A percentile compares a stretch with the other conserved stretches of the same genome.
phyloP scores from a whole-genome alignment of 2,888 invertebrate genomes.

The Scaptomyza caliginosa region DNA sequence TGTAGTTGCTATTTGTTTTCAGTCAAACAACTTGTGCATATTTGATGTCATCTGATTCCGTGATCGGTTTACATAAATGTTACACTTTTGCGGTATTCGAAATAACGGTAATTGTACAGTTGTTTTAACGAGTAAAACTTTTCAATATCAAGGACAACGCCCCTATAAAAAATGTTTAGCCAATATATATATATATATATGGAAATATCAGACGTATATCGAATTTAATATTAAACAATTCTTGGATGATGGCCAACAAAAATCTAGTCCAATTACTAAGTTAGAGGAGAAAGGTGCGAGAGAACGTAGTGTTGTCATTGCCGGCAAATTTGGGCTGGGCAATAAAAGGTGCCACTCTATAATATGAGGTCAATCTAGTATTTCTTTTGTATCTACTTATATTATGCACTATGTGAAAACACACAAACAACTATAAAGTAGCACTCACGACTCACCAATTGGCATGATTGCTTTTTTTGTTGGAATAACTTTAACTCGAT shows the following conservation, averaged over 20 bases:
- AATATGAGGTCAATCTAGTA: slow-evolving; percentile 25
- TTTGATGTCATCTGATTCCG: background rate
- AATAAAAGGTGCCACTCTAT: slow-evolving; percentile 1
- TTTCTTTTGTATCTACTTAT: slow-evolving; percentile 25
- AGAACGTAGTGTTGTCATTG: background rate
- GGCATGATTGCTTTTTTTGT: slow-evolving; percentile 63
- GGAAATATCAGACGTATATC: slow-evolving; percentile 9
- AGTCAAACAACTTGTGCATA: background rate
- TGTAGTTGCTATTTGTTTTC: background rate
- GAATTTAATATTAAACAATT: slow-evolving; percentile 24
- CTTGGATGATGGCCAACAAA: slow-evolving; percentile 56
- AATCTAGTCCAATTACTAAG: slow-evolving; percentile 5
- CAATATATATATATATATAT: background rate
- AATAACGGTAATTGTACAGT: background rate
- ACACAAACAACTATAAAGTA: slow-evolving; percentile 22
- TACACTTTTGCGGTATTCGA: background rate
- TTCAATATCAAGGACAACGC: slow-evolving; percentile 6
- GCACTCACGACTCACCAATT: slow-evolving; percentile 69
- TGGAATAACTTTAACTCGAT: slow-evolving; percentile 23
- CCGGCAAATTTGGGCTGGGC: slow-evolving; percentile 20
- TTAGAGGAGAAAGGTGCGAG: background rate
- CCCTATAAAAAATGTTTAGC: background rate
- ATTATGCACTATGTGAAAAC: slow-evolving; percentile 34
- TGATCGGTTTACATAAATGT: slow-evolving; percentile 22
- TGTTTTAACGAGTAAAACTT: background rate